These are phyloP conservation scores for Cynopterus brachyotis DNA, from an alignment of 2,113 vertebrate species.

Conservation along the genomic window DNA sequence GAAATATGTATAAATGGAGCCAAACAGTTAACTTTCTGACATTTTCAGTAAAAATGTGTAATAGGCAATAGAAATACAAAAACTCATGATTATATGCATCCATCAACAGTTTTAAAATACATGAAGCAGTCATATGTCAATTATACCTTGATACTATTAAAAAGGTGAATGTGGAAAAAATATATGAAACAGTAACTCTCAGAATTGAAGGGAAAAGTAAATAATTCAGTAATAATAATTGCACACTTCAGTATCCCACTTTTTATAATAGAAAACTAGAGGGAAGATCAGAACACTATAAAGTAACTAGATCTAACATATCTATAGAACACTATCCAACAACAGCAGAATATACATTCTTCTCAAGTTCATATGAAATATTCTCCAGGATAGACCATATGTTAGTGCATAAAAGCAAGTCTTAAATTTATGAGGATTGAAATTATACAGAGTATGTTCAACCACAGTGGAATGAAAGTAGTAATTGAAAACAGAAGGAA, in stretches of 20 bases:
- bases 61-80: constrained; percentile 14
- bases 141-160: neutral
- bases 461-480: neutral
- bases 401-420: neutral
- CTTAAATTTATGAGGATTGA: neutral
- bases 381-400: neutral
- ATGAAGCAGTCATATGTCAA: neutral
- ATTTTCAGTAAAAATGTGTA: constrained; percentile 15
- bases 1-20: constrained; percentile 19
- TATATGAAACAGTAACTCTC: neutral
- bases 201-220: neutral
- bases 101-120: constrained; percentile 17
- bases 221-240: neutral
- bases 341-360: neutral
- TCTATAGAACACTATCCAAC: neutral
- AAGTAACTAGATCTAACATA: neutral
- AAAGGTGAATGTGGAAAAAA: neutral
- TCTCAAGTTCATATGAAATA: neutral
- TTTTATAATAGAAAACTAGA: neutral
- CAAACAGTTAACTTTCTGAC: constrained; percentile 16
- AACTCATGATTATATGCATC: neutral
- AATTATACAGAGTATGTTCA: neutral
- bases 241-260: neutral
- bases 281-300: neutral
- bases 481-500: neutral